phyloP scores from a whole-genome alignment of 2,113 vertebrate species.

The Carollia perspicillata region DNA sequence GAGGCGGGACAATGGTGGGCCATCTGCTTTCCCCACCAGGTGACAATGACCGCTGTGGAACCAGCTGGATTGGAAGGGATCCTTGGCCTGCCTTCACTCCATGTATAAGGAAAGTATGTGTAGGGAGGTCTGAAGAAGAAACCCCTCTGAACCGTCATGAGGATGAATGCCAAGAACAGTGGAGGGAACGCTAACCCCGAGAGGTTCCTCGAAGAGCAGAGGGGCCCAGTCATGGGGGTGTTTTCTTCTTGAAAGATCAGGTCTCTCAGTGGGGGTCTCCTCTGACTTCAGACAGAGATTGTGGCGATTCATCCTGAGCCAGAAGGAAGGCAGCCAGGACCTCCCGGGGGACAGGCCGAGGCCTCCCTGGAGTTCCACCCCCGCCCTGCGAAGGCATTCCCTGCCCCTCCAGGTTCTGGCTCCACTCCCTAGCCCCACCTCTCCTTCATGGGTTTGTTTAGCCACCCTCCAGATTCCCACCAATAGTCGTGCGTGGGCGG shows the following conservation, averaged over 20 bases:
- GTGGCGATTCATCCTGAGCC: background rate
- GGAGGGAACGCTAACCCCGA: background rate
- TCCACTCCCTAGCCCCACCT: background rate
- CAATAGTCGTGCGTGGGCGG: background rate
- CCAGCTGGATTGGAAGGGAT: background rate
- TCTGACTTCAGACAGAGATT: background rate
- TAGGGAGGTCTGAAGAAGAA: background rate
- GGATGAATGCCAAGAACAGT: background rate
- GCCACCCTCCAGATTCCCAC: background rate
- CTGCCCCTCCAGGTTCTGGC: background rate
- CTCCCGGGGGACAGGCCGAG: background rate
- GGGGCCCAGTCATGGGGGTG: background rate
- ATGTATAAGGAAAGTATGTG: background rate
- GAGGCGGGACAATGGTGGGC: too few species aligned
- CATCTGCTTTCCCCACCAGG: background rate
- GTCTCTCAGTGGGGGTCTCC: background rate
- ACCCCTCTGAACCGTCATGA: background rate
- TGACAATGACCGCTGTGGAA: background rate
- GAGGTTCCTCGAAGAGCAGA: background rate
- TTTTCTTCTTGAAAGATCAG: background rate
- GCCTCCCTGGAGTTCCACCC: background rate
- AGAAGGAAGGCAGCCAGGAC: background rate
- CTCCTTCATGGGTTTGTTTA: background rate
- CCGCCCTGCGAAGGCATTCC: background rate
- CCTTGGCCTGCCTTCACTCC: background rate